Evolutionary conservation across 2,888 invertebrate species (phyloP).

Genomic region (Chymomyza amoena): DNA sequence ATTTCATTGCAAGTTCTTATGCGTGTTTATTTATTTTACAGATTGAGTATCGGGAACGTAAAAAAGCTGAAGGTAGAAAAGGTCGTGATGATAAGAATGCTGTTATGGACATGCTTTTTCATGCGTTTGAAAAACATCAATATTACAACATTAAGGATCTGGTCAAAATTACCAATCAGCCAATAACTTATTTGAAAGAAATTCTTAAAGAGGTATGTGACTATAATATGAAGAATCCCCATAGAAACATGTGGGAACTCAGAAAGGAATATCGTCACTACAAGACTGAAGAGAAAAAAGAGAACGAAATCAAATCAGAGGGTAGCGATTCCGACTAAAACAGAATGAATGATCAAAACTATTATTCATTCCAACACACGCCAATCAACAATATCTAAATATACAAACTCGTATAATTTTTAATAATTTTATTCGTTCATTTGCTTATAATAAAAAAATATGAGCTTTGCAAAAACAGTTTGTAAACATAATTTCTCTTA

Average conservation of each 20-base stretch:
- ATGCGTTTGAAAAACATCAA: slow-evolving; percentile 99
- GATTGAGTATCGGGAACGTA: slow-evolving; percentile 93
- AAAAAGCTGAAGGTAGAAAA: slow-evolving; percentile 97
- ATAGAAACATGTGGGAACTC: slow-evolving; percentile 99
- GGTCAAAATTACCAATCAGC: slow-evolving; percentile 95
- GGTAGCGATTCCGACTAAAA: slow-evolving; percentile 76
- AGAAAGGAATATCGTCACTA: slow-evolving; percentile 99
- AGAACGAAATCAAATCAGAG: slow-evolving; percentile 79
- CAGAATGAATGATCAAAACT: neutral
- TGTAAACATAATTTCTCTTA: slow-evolving; percentile 1
- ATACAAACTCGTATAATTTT: neutral
- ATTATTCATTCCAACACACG: slow-evolving; percentile 1
- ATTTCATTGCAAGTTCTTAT: neutral
- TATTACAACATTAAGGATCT: slow-evolving; percentile 99
- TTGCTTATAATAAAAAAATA: slow-evolving; percentile 31
- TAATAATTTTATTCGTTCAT: slow-evolving; percentile 19
- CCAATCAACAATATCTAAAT: neutral
- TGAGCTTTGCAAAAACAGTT: neutral
- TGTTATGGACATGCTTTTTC: slow-evolving; percentile 96
- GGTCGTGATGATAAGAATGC: slow-evolving; percentile 97
- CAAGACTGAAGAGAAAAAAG: slow-evolving; percentile 85
- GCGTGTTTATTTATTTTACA: slow-evolving; percentile 77
- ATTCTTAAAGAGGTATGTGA: slow-evolving; percentile 98
- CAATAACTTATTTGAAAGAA: slow-evolving; percentile 97
- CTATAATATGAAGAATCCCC: slow-evolving; percentile 98